Base-by-base conservation (phyloP, 2,113 vertebrate genomes). In the Nansenia antarctica region DNA sequence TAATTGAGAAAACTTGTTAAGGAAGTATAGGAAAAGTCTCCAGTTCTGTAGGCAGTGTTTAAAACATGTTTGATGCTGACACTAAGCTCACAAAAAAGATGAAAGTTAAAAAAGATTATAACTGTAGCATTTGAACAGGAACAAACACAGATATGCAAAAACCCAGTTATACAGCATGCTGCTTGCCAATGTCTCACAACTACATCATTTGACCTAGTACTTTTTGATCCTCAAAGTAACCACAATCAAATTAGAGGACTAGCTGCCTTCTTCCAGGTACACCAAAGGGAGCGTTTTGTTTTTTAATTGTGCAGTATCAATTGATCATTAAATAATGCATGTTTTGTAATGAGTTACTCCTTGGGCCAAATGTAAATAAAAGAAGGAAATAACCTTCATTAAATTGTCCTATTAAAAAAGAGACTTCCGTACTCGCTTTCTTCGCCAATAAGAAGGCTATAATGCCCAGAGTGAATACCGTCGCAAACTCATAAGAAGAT, bases 1-100 rank as follows among this genome's bases (percentile, higher is more conserved):
- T 73, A 85, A 53, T 65, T 73, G 14, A 78, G 76, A 84, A 83
- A 65, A 68, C 37, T 67, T 14, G 72, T 15, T 27, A 67, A 62
- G 15, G 2, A 22, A 73, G 68, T 53, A 20, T 30, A 15, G 14
- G 9, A 24, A 42, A 42, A 18, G 39, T 42, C 14, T 42, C 6
- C 49, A 22, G 49, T 20, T 4, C 30, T 59, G 15, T 8, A 32
- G 30, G 30, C 57, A 24, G 30, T 34, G 14, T 65, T 52, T 15
- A 4, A 57, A 49, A 35, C 22, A 47, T 8, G 39, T n/a, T n/a
- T n/a, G 27, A 5, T 12, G 9, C 3, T 37, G 55, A 27, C 30
- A 59, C 27, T 59, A 31, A 20, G 20, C 49, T 53, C 20, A 20
- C n/a, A n/a, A n/a, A n/a, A n/a, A n/a, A n/a, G n/a, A 2, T 7